Percentiles rank a stretch among this genome's conserved stretches.
phyloP scores from a whole-genome alignment of 2,797 vertebrate species.

The Paguma larvata region DNA sequence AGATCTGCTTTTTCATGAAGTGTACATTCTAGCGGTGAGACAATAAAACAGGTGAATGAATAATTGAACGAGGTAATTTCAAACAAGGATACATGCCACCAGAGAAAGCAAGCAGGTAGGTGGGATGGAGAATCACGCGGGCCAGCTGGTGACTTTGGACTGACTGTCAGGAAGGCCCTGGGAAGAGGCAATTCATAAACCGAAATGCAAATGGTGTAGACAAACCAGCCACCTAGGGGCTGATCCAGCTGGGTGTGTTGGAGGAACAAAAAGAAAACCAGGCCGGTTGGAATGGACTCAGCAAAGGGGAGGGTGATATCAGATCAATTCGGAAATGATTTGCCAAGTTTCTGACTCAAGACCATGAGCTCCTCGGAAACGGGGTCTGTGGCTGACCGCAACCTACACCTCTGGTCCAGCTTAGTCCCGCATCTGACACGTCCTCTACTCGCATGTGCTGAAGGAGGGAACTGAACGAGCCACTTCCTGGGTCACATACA shows the following conservation, averaged over 20 bases:
- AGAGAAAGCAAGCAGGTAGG: background rate
- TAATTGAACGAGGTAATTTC: background rate
- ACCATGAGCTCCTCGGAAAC: background rate
- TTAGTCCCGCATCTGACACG: background rate
- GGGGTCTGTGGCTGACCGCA: background rate
- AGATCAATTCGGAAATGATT: background rate
- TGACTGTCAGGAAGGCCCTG: background rate
- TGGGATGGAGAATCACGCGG: background rate
- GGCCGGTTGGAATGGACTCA: background rate
- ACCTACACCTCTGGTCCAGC: background rate
- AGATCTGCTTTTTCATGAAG: background rate
- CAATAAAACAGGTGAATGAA: background rate
- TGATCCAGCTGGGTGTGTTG: background rate
- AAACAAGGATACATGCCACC: background rate
- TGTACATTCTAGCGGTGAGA: background rate
- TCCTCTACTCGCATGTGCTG: background rate
- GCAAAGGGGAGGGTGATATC: background rate
- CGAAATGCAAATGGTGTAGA: background rate
- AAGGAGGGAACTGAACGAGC: background rate
- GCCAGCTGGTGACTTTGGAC: background rate
- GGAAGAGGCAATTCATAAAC: background rate
- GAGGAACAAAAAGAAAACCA: background rate
- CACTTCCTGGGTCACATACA: background rate
- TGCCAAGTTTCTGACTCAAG: background rate
- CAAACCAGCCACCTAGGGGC: background rate